Evolutionary conservation across 2,888 invertebrate species (phyloP).

Genomic region (Latheticus oryzae): DNA sequence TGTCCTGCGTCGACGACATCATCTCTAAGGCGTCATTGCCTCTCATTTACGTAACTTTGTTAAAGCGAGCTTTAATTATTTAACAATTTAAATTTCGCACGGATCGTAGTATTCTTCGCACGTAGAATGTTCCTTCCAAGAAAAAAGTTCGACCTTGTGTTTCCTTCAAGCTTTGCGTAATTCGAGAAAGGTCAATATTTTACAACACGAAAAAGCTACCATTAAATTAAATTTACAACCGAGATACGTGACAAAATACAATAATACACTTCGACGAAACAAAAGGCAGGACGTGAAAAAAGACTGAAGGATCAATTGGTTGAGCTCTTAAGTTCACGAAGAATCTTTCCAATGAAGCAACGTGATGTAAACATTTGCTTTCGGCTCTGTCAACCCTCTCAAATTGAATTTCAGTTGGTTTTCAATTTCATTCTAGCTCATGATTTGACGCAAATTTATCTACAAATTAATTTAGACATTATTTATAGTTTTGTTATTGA

Average conservation of each 20-base stretch:
- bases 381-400: conserved; percentile 22
- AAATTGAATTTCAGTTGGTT: conserved; percentile 15
- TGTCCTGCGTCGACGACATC: conserved; percentile 18
- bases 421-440: conserved; percentile 23
- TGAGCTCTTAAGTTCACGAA: conserved; percentile 19
- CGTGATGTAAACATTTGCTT: conserved; percentile 24
- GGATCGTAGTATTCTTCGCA: no score
- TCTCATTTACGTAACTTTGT: conserved; percentile 22
- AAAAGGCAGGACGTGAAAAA: conserved; percentile 13
- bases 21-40: conserved; percentile 19
- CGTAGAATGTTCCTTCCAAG: no score
- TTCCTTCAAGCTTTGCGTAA: conserved; percentile 26
- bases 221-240: conserved; percentile 38
- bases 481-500: conserved; percentile 3
- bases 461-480: conserved; percentile 4
- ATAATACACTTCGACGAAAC: conserved; percentile 20
- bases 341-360: no score
- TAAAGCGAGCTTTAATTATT: conserved; percentile 19
- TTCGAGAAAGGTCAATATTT: conserved; percentile 25
- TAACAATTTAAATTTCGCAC: conserved; percentile 20
- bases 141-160: conserved; percentile 14
- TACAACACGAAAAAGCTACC: conserved; percentile 29
- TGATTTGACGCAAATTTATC: conserved; percentile 7
- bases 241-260: conserved; percentile 37
- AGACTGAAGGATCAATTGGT: conserved; percentile 20